These are phyloP conservation scores for Proterorhinus semilunaris DNA, from an alignment of 2,113 vertebrate species.

Conservation along the genomic window DNA sequence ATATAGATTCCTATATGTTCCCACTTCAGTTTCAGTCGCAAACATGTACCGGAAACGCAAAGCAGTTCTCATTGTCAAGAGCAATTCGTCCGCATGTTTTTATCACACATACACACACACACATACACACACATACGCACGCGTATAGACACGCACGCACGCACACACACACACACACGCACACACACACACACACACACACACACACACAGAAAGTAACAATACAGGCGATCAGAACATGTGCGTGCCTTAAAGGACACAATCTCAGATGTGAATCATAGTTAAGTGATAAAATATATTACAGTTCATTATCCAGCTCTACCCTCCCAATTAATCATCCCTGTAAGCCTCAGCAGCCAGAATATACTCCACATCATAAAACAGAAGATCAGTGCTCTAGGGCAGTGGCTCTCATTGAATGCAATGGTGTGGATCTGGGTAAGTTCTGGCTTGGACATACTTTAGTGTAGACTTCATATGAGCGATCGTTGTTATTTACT, in stretches of 20 bases:
- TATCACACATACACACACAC: not conserved
- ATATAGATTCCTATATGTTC: conserved; percentile 5
- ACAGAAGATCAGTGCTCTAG: conserved; percentile 28
- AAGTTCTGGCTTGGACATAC: no score
- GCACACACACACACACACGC: no score
- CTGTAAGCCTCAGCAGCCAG: conserved; percentile 25
- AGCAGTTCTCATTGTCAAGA: not conserved
- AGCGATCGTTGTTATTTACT: no score
- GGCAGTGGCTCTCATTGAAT: not conserved
- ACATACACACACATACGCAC: no score
- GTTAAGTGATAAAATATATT: conserved; percentile 54
- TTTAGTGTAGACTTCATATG: no score
- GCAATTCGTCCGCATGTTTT: not conserved
- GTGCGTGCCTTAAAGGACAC: conserved; percentile 6
- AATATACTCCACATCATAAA: conserved; percentile 35
- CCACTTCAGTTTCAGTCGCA: not conserved
- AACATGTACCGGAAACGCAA: not conserved
- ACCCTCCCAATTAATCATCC: conserved; percentile 58
- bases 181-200: no score
- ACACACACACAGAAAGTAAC: not conserved
- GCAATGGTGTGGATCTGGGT: no score
- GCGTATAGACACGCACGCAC: no score
- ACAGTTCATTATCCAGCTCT: conserved; percentile 48
- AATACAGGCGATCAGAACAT: not conserved
- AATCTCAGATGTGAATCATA: conserved; percentile 38